Percentiles rank a stretch among this genome's conserved stretches.
Conservation (phyloP, 1,140 invertebrate genomes). For the Lordiphosa stackelbergi region DNA sequence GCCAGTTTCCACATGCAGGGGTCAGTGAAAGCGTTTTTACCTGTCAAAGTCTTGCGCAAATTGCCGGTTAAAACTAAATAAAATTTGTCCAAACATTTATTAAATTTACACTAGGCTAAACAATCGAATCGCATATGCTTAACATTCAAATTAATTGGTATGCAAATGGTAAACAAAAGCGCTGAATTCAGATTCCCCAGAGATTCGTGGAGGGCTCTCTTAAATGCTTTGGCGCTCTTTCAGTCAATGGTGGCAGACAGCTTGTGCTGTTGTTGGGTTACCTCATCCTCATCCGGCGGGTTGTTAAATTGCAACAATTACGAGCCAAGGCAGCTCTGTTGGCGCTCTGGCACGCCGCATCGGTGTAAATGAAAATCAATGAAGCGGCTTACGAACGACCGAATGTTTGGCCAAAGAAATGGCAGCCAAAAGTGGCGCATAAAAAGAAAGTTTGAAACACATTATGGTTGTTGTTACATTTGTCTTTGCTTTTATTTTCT, state of each 20-base stretch:
- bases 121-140: conserved; percentile 28
- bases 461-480: conserved; percentile 15
- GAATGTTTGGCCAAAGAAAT: conserved; percentile 58
- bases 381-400: conserved; percentile 54
- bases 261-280: conserved; percentile 31
- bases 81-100: conserved; percentile 50
- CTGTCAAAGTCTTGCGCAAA: conserved; percentile 48
- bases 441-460: conserved; percentile 65
- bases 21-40: conserved; percentile 49
- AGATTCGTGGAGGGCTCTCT: conserved; percentile 11
- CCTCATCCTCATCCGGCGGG: conserved; percentile 63
- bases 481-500: conserved; percentile 15
- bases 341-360: conserved; percentile 1
- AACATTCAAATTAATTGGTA: conserved; percentile 49
- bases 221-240: conserved; percentile 19
- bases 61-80: conserved; percentile 25
- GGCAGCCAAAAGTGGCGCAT: conserved; percentile 64
- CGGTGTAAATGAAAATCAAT: conserved; percentile 65
- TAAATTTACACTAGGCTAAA: conserved; percentile 24
- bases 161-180: conserved; percentile 50
- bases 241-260: conserved; percentile 24
- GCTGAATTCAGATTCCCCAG: conserved; percentile 3
- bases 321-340: conserved; percentile 1
- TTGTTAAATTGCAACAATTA: conserved; percentile 68
- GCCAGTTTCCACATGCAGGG: conserved; percentile 11